Evolutionary conservation across 2,888 invertebrate species (phyloP).

Genomic region (Petrolisthes cinctipes): DNA sequence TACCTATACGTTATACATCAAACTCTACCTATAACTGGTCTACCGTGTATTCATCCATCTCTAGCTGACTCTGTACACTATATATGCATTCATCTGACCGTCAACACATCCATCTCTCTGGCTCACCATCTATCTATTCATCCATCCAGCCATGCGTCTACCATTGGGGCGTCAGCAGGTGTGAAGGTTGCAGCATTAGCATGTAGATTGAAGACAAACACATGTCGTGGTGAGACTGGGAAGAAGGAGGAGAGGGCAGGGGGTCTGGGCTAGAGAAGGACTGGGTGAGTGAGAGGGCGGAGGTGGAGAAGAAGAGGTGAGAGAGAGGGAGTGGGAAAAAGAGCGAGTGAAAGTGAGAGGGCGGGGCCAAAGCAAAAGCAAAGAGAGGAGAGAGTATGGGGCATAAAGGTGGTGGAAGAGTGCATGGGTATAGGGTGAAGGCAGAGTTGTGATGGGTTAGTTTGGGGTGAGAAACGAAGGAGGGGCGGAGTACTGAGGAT

Average conservation of each 20-base stretch:
- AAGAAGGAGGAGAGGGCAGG: background rate
- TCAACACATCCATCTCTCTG: too few relatives aligned
- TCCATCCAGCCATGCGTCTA: too few relatives aligned
- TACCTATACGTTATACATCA: too few relatives aligned
- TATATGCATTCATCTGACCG: too few relatives aligned
- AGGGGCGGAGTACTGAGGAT: too few relatives aligned
- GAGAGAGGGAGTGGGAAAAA: background rate
- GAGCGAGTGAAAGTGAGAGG: background rate
- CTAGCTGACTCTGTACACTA: too few relatives aligned
- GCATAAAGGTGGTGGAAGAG: background rate
- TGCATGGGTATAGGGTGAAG: background rate
- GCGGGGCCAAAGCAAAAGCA: background rate
- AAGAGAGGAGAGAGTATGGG: background rate
- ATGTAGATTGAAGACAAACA: conserved; percentile 18
- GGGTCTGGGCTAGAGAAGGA: background rate
- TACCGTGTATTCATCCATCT: too few relatives aligned
- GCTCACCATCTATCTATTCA: too few relatives aligned
- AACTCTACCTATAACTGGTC: too few relatives aligned
- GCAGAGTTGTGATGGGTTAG: background rate
- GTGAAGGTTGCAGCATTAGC: background rate
- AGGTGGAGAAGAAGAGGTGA: background rate
- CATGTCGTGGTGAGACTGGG: background rate
- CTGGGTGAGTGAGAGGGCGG: too few relatives aligned
- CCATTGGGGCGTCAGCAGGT: too few relatives aligned
- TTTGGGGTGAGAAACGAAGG: too few relatives aligned